phyloP scores from a whole-genome alignment of 2,113 vertebrate species.

The Diadophis punctatus region DNA sequence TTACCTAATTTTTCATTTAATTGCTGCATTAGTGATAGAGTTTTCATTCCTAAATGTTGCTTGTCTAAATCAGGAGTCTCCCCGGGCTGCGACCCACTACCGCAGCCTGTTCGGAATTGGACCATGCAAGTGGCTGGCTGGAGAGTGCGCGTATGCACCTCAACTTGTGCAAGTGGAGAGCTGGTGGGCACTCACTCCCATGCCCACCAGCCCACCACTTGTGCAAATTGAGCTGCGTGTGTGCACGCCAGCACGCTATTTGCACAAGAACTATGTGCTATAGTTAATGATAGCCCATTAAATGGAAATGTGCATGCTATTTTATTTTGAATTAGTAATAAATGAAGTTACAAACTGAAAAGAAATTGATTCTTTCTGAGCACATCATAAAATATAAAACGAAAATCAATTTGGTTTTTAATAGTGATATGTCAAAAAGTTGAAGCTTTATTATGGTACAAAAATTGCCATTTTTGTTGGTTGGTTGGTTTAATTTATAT shows the following conservation, averaged over 20 bases:
- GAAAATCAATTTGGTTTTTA: not conserved
- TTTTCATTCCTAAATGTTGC: not conserved
- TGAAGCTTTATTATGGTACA: not conserved
- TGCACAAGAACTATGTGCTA: no score
- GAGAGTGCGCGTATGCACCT: no score
- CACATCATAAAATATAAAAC: not conserved
- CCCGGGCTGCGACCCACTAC: no score
- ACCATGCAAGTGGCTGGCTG: no score
- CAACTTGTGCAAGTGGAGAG: no score
- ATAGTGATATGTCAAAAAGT: not conserved
- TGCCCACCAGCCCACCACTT: no score
- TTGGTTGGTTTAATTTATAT: not conserved
- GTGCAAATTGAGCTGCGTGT: no score
- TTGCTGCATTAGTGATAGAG: not conserved
- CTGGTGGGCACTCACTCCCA: no score
- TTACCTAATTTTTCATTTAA: not conserved
- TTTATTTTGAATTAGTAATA: not conserved
- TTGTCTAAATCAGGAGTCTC: no score
- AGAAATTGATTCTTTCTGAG: not conserved
- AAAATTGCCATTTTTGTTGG: not conserved
- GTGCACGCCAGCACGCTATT: no score
- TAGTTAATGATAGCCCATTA: not conserved
- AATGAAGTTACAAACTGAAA: not conserved
- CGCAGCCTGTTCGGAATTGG: no score
- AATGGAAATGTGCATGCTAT: not conserved